Evolutionary conservation across 2,113 vertebrate species (phyloP).

Genomic region (Myodes glareolus): DNA sequence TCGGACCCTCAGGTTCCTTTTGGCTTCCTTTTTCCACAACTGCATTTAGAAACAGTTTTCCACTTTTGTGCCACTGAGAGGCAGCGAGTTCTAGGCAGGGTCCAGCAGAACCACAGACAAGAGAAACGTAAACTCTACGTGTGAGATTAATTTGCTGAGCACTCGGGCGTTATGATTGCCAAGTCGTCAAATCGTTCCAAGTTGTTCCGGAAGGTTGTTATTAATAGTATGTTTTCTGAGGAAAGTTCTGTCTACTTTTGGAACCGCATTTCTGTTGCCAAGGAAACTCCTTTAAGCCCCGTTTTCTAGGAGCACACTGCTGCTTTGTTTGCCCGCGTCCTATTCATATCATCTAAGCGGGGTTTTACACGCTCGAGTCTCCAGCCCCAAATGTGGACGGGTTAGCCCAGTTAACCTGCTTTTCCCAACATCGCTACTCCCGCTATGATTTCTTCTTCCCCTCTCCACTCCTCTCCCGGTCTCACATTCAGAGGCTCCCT

Average conservation of each 20-base stretch:
- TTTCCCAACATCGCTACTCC: slow-evolving; percentile 79
- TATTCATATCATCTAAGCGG: slow-evolving; percentile 89
- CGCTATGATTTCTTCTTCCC: slow-evolving; percentile 53
- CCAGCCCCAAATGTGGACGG: slow-evolving; percentile 83
- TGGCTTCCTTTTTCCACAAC: slow-evolving; percentile 72
- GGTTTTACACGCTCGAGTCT: slow-evolving; percentile 86
- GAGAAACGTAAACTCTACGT: slow-evolving; percentile 87
- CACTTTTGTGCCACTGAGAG: slow-evolving; percentile 80
- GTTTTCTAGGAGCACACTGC: slow-evolving; percentile 91
- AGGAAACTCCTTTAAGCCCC: slow-evolving; percentile 91
- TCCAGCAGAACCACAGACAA: slow-evolving; percentile 84
- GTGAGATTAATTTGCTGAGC: slow-evolving; percentile 92
- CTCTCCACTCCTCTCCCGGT: background rate
- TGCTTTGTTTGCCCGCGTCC: slow-evolving; percentile 90
- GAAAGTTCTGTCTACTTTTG: slow-evolving; percentile 94
- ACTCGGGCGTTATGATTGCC: slow-evolving; percentile 92
- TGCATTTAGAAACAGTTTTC: slow-evolving; percentile 84
- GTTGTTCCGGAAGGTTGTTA: slow-evolving; percentile 94
- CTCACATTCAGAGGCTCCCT: background rate
- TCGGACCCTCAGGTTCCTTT: slow-evolving; percentile 76
- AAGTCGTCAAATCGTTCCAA: slow-evolving; percentile 93
- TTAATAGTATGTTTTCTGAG: slow-evolving; percentile 93
- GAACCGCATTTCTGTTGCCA: slow-evolving; percentile 92
- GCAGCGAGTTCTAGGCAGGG: slow-evolving; percentile 71
- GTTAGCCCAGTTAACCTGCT: slow-evolving; percentile 81